Percentiles rank a stretch among this genome's conserved stretches.
Evolutionary conservation across 1,140 invertebrate genomes (phyloP).

Genomic region (Chionoecetes opilio): DNA sequence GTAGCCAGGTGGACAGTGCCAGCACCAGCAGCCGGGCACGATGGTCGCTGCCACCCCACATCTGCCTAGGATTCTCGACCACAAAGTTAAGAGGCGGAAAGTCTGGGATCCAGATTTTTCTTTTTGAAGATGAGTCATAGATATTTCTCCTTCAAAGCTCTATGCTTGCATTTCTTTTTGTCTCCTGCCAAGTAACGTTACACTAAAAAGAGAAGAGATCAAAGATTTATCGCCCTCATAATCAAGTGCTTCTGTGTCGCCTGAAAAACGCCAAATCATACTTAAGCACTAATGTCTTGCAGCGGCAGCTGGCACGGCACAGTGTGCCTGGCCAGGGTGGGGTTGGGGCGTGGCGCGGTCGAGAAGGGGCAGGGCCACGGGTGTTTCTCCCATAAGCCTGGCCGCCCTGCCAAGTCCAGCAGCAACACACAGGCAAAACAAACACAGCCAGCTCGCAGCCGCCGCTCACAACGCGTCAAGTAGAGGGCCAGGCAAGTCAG

Average conservation of each 20-base stretch:
- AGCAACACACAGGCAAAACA: conserved; percentile 53
- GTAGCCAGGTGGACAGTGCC: conserved; percentile 58
- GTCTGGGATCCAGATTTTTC: background rate
- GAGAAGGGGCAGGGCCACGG: background rate
- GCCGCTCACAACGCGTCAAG: background rate
- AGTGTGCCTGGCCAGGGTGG: background rate
- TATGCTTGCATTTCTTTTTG: background rate
- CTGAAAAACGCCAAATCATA: background rate
- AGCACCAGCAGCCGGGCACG: conserved; percentile 2
- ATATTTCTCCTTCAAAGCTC: background rate
- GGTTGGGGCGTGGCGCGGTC: background rate
- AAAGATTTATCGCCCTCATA: background rate
- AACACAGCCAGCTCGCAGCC: background rate
- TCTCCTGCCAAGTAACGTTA: background rate
- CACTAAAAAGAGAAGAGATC: background rate
- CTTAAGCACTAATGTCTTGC: conserved; percentile 34
- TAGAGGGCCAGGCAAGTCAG: background rate
- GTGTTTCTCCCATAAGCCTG: conserved; percentile 43
- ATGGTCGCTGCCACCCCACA: background rate
- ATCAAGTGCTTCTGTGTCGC: conserved; percentile 16
- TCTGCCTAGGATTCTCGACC: conserved; percentile 42
- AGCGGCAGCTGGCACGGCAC: conserved; percentile 45
- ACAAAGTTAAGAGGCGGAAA: conserved; percentile 32
- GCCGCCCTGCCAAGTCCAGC: conserved; percentile 46
- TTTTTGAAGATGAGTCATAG: conserved; percentile 2